These are phyloP conservation scores for Spodoptera picta DNA, from an alignment of 2,888 invertebrate species.

Conservation along the genomic window DNA sequence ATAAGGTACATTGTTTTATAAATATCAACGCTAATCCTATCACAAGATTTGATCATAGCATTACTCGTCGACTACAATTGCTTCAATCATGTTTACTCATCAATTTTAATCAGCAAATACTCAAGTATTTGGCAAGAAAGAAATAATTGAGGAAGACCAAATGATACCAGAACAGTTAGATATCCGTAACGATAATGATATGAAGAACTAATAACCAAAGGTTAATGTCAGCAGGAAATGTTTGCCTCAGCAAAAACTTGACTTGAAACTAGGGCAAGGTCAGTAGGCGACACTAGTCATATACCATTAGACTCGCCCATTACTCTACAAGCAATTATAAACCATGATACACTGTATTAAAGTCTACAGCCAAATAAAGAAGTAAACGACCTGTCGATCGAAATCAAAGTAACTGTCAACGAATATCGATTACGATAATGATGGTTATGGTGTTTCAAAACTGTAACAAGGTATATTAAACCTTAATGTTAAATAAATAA, in stretches of 20 bases:
- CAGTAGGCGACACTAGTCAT: slow-evolving; percentile 64
- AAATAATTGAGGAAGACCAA: too few species aligned
- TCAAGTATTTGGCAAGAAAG: too few species aligned
- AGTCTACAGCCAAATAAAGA: slow-evolving; percentile 42
- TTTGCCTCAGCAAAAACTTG: slow-evolving; percentile 46
- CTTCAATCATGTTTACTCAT: not conserved
- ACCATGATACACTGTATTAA: slow-evolving; percentile 54
- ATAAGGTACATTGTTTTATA: too few species aligned
- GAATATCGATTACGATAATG: slow-evolving; percentile 57
- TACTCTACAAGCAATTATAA: slow-evolving; percentile 22
- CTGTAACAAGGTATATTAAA: slow-evolving; percentile 22
- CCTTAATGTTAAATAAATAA: slow-evolving; percentile 3
- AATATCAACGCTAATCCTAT: too few species aligned
- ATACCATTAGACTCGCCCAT: slow-evolving; percentile 41
- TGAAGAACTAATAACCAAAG: slow-evolving; percentile 6
- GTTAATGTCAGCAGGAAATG: slow-evolving; percentile 30
- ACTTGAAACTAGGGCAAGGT: slow-evolving; percentile 68
- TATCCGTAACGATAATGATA: not conserved
- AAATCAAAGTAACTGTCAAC: slow-evolving; percentile 72
- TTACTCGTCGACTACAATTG: too few species aligned
- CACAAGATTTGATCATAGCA: too few species aligned
- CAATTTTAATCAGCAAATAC: too few species aligned
- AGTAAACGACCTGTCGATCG: slow-evolving; percentile 59
- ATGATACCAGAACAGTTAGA: too few species aligned
- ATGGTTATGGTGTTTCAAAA: slow-evolving; percentile 32